Evolutionary conservation across 2,888 invertebrate species (phyloP), one percentile per base, ranked within the genome.

Genomic region (Terebella lapidaria): DNA sequence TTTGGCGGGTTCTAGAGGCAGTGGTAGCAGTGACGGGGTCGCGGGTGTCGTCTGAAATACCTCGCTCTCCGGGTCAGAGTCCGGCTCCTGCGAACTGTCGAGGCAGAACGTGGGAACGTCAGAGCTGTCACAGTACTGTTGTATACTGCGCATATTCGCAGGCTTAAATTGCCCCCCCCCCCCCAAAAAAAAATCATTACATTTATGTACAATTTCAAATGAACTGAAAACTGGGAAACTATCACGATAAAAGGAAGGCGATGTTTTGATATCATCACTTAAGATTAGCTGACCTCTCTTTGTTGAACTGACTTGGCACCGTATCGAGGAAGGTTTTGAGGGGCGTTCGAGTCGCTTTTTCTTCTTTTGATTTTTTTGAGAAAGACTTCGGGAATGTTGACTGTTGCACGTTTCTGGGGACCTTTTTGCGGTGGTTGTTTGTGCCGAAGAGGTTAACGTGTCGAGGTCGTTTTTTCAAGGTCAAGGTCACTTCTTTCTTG

Each of bases 381-480:
- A 59, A 22, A 5, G 57, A 53, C 42, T 64, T 64, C n/a, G 64
- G 64, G 46, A 64, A 64, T 27, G 64, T 64, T 20, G 61, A 59
- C 45, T 59, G 62, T 27, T 57, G 51, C 30, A 63, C 15, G 28
- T 61, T 63, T 52, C 63, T 67, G 24, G 61, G 56, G 66, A 62
- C 63, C 62, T 71, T 71, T 24, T 72, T 67, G 54, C 72, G 72
- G 65, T 76, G 74, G 24, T 71, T 69, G 35, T 74, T 68, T 73
- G 87, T 87, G 0, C 90, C 90, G 71, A 89, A 89, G 45, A 89
- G 87, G 25, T 88, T 89, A 25, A 75, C 70, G 72, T 91, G 91
- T 49, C 88, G 85, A 0, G 92, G 92, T 18, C 91, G 83, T 74
- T 91, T 89, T 78, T 92, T 92, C 49, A 92, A 80, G 0, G 92